Evolutionary conservation across 2,888 invertebrate species (phyloP).

Genomic region (Mythimna impura): DNA sequence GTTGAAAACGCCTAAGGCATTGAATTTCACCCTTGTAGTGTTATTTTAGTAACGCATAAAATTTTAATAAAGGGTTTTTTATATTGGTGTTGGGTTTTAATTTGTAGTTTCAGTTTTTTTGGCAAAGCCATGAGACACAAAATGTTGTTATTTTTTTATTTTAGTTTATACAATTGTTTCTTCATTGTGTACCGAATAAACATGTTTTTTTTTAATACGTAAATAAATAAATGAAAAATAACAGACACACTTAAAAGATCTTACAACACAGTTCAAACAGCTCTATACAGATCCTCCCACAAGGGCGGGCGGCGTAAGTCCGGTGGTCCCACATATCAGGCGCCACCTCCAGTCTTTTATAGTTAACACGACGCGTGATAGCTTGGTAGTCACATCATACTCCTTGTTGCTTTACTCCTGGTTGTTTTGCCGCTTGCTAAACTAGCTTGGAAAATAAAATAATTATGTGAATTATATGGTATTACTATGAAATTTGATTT

Average conservation of each 20-base stretch:
- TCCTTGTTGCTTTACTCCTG: slow-evolving; percentile 63
- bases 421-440: slow-evolving; percentile 36
- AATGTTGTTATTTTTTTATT: too few species aligned
- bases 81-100: too few species aligned
- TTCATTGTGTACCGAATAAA: too few species aligned
- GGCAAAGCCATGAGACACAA: too few species aligned
- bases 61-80: too few species aligned
- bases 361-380: slow-evolving; percentile 73
- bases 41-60: too few species aligned
- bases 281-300: slow-evolving; percentile 61
- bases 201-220: too few species aligned
- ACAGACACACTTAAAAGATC: slow-evolving; percentile 47
- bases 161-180: too few species aligned
- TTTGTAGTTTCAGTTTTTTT: too few species aligned
- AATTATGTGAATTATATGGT: too few species aligned
- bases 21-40: too few species aligned
- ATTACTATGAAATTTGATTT: background rate
- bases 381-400: slow-evolving; percentile 54
- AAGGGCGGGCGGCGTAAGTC: slow-evolving; percentile 76
- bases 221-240: background rate
- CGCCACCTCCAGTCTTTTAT: slow-evolving; percentile 80
- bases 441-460: background rate
- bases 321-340: slow-evolving; percentile 87
- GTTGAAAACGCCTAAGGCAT: too few species aligned
- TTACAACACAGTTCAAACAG: slow-evolving; percentile 40